Percentiles rank a stretch among this genome's conserved stretches.
phyloP scores from a whole-genome alignment of 2,113 vertebrate species.

The Nycticryphes semicollaris region DNA sequence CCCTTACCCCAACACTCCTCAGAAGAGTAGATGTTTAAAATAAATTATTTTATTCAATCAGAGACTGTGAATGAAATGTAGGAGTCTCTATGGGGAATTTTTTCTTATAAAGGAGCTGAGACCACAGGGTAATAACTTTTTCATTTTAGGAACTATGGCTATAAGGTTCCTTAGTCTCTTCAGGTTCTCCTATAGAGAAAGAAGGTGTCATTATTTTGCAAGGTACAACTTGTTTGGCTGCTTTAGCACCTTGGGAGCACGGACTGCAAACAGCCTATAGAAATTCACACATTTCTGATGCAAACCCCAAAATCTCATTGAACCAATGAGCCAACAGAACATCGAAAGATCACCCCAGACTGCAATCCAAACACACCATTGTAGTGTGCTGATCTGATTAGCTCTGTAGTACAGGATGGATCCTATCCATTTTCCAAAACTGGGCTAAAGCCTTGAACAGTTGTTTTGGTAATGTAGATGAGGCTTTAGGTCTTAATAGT shows the following conservation, averaged over 20 bases:
- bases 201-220: neutral
- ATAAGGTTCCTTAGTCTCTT: neutral
- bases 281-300: neutral
- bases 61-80: neutral
- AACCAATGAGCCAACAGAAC: neutral
- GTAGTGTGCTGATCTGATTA: neutral
- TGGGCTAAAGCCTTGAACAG: constrained; percentile 53
- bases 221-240: neutral
- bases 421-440: neutral
- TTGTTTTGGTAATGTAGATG: constrained; percentile 61
- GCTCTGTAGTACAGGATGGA: constrained; percentile 10
- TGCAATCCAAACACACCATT: neutral
- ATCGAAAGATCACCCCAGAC: neutral
- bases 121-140: neutral
- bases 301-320: neutral
- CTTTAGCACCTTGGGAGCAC: neutral
- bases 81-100: neutral
- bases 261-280: neutral
- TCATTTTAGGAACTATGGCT: neutral
- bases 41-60: neutral
- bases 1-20: neutral
- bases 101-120: neutral
- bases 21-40: neutral
- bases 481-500: constrained; percentile 49
- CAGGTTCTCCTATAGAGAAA: neutral